A percentile compares a stretch with the other conserved stretches of the same genome.
Evolutionary conservation across 2,888 invertebrate species (phyloP).

Genomic region (Archaeoteleia sp.): DNA sequence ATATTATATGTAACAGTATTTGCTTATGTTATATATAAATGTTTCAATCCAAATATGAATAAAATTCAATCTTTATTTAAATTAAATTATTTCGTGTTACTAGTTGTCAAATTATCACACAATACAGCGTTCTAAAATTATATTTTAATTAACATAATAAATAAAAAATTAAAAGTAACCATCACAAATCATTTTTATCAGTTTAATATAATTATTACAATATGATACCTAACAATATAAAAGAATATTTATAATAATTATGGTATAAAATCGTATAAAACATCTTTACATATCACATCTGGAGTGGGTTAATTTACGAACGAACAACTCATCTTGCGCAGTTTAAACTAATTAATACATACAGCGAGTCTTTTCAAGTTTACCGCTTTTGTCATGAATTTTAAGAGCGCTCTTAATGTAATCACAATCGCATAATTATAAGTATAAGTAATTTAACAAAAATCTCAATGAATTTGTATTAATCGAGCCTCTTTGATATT

Average conservation of each 20-base stretch:
- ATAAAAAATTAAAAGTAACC: too few species aligned
- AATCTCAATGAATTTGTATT: constrained; percentile 23
- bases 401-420: constrained; percentile 12
- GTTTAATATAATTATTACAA: constrained; percentile 65
- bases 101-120: not conserved
- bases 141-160: too few species aligned
- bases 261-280: constrained; percentile 71
- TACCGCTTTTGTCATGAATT: constrained; percentile 15
- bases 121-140: too few species aligned
- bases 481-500: constrained; percentile 4
- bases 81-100: too few species aligned
- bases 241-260: constrained; percentile 67
- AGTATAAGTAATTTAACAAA: constrained; percentile 23
- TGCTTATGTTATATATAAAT: too few species aligned
- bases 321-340: constrained; percentile 27
- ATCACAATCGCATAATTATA: constrained; percentile 27
- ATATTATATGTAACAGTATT: too few species aligned
- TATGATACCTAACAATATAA: constrained; percentile 65
- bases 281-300: constrained; percentile 75
- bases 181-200: constrained; percentile 47
- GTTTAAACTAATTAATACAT: constrained; percentile 27
- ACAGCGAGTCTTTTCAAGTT: constrained; percentile 27
- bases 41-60: not conserved
- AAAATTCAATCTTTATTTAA: not conserved
- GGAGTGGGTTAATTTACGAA: constrained; percentile 65